Evolutionary conservation across 2,797 vertebrate species (phyloP).

Genomic region (Staurois parvus): DNA sequence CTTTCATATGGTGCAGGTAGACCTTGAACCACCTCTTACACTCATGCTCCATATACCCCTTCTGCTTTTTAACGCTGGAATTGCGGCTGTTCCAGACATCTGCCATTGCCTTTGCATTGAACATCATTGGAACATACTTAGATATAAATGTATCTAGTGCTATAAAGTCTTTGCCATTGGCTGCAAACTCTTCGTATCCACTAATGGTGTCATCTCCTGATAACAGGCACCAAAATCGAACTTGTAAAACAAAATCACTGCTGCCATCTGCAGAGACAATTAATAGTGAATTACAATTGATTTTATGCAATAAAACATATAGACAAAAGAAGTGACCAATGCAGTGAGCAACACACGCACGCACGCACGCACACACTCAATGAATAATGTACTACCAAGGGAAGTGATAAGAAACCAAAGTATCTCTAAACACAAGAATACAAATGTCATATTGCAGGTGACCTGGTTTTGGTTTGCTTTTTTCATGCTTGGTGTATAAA

Average conservation of each 20-base stretch:
- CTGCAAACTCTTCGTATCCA: constrained; percentile 10
- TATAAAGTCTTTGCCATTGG: background rate
- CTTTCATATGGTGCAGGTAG: background rate
- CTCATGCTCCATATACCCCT: background rate
- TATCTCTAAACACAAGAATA: too few species aligned
- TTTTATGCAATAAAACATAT: too few species aligned
- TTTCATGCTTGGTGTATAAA: too few species aligned
- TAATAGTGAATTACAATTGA: too few species aligned
- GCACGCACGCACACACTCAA: too few species aligned
- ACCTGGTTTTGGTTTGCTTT: too few species aligned
- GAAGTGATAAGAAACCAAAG: too few species aligned
- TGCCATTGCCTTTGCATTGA: background rate
- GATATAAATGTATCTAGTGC: background rate
- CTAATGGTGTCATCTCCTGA: background rate
- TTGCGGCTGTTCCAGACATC: background rate
- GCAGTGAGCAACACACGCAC: too few species aligned
- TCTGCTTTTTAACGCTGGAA: background rate
- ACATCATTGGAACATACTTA: background rate
- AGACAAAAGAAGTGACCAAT: too few species aligned
- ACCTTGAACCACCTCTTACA: background rate
- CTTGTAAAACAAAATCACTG: background rate
- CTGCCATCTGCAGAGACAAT: too few species aligned
- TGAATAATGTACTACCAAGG: too few species aligned
- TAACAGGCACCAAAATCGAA: background rate
- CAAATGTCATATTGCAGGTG: too few species aligned